Evolutionary conservation across 2,113 vertebrate species (phyloP), one percentile per base, ranked within the genome.

Genomic region (Dipodomys merriami): DNA sequence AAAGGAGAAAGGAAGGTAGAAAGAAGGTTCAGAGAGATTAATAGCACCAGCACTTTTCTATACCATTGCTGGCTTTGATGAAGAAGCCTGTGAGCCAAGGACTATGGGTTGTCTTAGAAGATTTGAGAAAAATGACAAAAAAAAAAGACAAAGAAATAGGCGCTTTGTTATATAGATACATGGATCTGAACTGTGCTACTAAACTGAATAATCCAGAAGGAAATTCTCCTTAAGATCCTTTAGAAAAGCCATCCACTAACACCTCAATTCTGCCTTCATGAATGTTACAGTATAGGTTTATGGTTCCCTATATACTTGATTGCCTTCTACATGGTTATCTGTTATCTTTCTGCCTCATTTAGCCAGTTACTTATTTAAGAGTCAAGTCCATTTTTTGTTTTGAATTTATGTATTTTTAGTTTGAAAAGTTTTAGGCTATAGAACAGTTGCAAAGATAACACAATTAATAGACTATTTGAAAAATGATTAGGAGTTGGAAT

Each of bases 381-480:
- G 12, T 49, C 22, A 60, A 81, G 27, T 30, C 0, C 9, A 65
- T 19, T 27, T 60, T 88, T 86, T 67, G 16, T 73, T 77, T 89
- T 88, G 20, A 79, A 76, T 68, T 89, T 68, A 64, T 84, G 20
- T 2, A 68, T 49, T 64, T 88, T 84, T 68, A 69, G 69, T 93
- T 91, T 44, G 25, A 88, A 94, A 79, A 64, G 39, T 64, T 65
- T 90, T 90, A 82, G 8, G 46, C 69, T 93, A 71, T 65, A 88
- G 29, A 86, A 89, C 82, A 93, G 6, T 72, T 91, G 5, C 15
- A 87, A 86, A 65, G 60, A 90, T 25, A 64, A 2, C 53, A 77
- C 29, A 33, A 68, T 77, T 87, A 60, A 49, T 53, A 23, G 3
- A 29, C 53, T 27, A 91, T 83, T 89, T 72, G 13, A 91, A 91